Percentiles rank a stretch among this genome's conserved stretches.
phyloP scores from a whole-genome alignment of 2,888 invertebrate species.

The Apoderus coryli region DNA sequence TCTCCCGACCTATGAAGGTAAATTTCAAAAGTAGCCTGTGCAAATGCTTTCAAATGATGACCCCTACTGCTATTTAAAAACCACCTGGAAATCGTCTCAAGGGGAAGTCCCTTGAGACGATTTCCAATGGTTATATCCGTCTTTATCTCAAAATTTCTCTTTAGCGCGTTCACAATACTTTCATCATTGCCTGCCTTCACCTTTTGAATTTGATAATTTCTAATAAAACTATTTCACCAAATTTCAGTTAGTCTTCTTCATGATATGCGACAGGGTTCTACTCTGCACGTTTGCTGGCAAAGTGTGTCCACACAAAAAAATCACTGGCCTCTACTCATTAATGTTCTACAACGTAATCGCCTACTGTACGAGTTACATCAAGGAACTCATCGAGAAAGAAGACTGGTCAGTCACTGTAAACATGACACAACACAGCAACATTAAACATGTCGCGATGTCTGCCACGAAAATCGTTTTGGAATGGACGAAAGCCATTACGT shows the following conservation, averaged over 20 bases:
- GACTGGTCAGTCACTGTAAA: constrained; percentile 66
- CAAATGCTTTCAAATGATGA: no score
- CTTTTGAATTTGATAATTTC: no score
- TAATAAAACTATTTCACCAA: no score
- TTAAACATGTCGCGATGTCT: constrained; percentile 67
- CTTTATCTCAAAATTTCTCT: no score
- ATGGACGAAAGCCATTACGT: constrained; percentile 70
- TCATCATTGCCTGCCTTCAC: no score
- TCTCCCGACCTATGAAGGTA: no score
- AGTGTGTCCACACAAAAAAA: constrained; percentile 32
- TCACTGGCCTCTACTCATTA: constrained; percentile 59
- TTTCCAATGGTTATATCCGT: no score
- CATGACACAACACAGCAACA: constrained; percentile 50
- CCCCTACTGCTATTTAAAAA: no score
- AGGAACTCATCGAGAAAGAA: constrained; percentile 56
- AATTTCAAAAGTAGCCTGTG: no score
- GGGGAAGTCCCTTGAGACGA: no score
- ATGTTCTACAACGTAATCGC: constrained; percentile 74
- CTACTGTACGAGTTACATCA: constrained; percentile 61
- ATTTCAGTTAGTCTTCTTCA: constrained; percentile 61
- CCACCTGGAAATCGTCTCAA: no score
- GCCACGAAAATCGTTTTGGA: constrained; percentile 68
- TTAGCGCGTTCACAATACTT: no score
- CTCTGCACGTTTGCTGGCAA: constrained; percentile 34
- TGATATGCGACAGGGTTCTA: constrained; percentile 53